These are phyloP conservation scores for Furcifer pardalis DNA, from an alignment of 2,797 vertebrate species.

Conservation along the genomic window DNA sequence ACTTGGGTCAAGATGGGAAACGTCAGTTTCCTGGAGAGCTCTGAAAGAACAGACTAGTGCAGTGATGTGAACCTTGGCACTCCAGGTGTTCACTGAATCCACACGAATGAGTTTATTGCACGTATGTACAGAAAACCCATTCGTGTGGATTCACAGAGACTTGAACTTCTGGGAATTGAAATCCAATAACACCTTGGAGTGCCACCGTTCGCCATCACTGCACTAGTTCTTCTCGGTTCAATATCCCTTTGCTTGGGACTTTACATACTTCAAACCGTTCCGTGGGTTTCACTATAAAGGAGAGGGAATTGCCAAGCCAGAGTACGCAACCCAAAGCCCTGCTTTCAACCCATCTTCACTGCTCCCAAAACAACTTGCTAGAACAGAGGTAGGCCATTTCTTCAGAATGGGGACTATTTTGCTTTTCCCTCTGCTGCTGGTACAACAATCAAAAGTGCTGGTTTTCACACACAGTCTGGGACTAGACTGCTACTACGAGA, in stretches of 20 bases:
- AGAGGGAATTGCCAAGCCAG: constrained; percentile 1
- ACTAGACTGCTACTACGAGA: not conserved
- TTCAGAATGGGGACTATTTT: not conserved
- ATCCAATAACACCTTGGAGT: too few relatives aligned
- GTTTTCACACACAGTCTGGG: not conserved
- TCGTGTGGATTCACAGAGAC: too few relatives aligned
- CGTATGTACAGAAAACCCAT: too few relatives aligned
- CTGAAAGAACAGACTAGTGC: constrained; percentile 16
- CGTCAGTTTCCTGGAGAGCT: not conserved
- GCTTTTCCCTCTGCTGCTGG: not conserved
- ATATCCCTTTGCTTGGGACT: constrained; percentile 9
- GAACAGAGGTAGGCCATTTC: not conserved
- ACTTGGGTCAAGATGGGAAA: not conserved
- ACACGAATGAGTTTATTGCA: too few relatives aligned
- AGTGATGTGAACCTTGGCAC: too few relatives aligned
- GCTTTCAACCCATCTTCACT: not conserved
- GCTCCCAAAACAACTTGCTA: not conserved
- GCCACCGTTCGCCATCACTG: too few relatives aligned
- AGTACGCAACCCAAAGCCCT: not conserved
- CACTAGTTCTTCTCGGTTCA: constrained; percentile 23
- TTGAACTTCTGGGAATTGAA: too few relatives aligned
- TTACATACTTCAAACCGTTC: constrained; percentile 41
- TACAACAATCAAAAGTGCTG: not conserved
- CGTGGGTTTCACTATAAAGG: constrained; percentile 34
- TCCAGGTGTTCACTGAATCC: too few relatives aligned